Conservation (phyloP, 1,140 invertebrate species). For the Caerostris extrusa region DNA sequence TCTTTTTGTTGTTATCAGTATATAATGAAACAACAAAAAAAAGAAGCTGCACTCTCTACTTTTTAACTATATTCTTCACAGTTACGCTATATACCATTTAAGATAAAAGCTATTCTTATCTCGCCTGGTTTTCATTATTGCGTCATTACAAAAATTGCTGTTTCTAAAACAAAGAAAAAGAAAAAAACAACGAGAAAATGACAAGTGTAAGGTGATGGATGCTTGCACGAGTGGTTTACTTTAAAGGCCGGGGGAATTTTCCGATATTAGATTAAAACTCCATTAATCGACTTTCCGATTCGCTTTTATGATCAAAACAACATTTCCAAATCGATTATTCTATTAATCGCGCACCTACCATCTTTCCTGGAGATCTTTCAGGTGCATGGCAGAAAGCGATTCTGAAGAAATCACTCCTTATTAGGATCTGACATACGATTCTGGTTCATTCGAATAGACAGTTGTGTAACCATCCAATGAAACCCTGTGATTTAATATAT, state of each 20-base stretch:
- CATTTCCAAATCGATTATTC: slow-evolving; percentile 58
- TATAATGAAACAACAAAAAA: too few species aligned
- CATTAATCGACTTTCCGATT: slow-evolving; percentile 74
- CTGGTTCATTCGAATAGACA: background rate
- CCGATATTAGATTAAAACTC: slow-evolving; percentile 73
- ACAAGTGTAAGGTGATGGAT: slow-evolving; percentile 66
- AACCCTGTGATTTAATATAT: too few species aligned
- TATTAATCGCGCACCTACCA: slow-evolving; percentile 45
- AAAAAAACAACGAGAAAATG: slow-evolving; percentile 56
- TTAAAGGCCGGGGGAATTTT: slow-evolving; percentile 36
- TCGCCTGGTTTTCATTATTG: background rate
- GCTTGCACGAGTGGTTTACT: slow-evolving; percentile 14
- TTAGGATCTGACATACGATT: background rate
- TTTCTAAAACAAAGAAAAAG: background rate
- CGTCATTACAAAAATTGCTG: background rate
- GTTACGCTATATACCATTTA: background rate
- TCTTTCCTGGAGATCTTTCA: background rate
- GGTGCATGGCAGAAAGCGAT: too few species aligned
- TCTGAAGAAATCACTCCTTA: background rate
- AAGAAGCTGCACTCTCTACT: background rate
- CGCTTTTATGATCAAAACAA: slow-evolving; percentile 63
- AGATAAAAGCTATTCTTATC: background rate
- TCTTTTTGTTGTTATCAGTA: too few species aligned
- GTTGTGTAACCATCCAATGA: too few species aligned
- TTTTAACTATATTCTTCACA: background rate